These are phyloP conservation scores for Acrocephalus arundinaceus DNA, from an alignment of 2,113 vertebrate genomes.

Conservation along the genomic window DNA sequence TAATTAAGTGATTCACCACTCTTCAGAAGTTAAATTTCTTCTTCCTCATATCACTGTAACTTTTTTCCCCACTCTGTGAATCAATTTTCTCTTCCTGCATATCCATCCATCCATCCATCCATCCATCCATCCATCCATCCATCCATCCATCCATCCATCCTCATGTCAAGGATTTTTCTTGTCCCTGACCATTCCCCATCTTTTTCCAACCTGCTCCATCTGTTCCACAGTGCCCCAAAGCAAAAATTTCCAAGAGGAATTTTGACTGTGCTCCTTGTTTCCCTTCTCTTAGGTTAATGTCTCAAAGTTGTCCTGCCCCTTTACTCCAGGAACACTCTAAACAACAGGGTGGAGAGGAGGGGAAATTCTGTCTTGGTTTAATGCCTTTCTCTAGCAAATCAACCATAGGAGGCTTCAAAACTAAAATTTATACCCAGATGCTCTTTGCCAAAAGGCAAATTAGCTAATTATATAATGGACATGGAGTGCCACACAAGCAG, in stretches of 20 bases:
- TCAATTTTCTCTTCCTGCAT: neutral
- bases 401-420: constrained; percentile 4
- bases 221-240: neutral
- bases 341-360: neutral
- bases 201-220: neutral
- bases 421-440: constrained; percentile 46
- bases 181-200: neutral
- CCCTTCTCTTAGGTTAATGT: neutral
- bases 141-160: neutral
- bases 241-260: neutral
- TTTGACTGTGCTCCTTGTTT: neutral
- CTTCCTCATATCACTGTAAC: neutral
- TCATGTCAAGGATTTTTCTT: neutral
- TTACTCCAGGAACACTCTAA: neutral
- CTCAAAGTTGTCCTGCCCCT: neutral
- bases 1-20: neutral
- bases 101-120: neutral
- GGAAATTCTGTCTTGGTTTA: neutral
- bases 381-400: constrained; percentile 10
- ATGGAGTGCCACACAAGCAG: neutral
- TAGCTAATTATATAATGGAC: constrained; percentile 44
- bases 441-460: constrained; percentile 48
- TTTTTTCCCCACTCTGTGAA: neutral
- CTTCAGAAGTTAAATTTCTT: neutral
- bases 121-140: no score